Evolutionary conservation across 2,888 invertebrate species (phyloP).

Genomic region (Hypsopygia costalis): DNA sequence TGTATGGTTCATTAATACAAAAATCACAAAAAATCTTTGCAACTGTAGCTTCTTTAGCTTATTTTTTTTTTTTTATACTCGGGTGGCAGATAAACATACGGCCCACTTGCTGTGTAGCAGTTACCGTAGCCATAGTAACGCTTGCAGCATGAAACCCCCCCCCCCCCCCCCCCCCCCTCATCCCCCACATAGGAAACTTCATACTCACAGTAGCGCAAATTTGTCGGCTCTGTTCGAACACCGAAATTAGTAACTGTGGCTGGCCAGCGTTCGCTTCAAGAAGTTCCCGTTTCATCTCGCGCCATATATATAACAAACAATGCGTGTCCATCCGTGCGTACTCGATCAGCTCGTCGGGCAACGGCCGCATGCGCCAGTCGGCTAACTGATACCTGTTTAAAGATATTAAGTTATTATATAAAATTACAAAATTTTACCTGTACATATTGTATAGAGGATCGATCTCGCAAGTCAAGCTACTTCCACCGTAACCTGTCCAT

Average conservation of each 20-base stretch:
- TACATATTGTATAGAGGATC: too few relatives aligned
- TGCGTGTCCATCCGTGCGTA: constrained; percentile 98
- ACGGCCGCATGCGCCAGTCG: constrained; percentile 95
- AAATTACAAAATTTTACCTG: too few relatives aligned
- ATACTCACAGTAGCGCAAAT: constrained; percentile 79
- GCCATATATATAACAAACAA: constrained; percentile 94
- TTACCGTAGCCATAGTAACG: background rate
- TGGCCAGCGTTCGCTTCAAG: constrained; percentile 72
- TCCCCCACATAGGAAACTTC: too few relatives aligned
- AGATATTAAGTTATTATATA: too few relatives aligned
- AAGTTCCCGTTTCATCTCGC: constrained; percentile 87
- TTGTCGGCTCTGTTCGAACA: constrained; percentile 86
- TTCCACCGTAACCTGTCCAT: too few relatives aligned
- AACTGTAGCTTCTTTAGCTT: too few relatives aligned
- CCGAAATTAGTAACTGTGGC: constrained; percentile 83
- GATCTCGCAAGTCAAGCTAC: too few relatives aligned
- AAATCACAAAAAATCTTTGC: too few relatives aligned
- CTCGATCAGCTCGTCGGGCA: constrained; percentile 87
- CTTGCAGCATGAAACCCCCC: too few relatives aligned
- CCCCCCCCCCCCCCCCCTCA: too few relatives aligned
- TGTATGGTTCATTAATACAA: too few relatives aligned
- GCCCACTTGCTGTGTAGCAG: background rate
- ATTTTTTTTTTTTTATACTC: background rate
- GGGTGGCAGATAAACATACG: background rate
- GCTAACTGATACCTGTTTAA: constrained; percentile 93